Conservation (phyloP, 2,113 vertebrate genomes). For the Trichechus manatus region DNA sequence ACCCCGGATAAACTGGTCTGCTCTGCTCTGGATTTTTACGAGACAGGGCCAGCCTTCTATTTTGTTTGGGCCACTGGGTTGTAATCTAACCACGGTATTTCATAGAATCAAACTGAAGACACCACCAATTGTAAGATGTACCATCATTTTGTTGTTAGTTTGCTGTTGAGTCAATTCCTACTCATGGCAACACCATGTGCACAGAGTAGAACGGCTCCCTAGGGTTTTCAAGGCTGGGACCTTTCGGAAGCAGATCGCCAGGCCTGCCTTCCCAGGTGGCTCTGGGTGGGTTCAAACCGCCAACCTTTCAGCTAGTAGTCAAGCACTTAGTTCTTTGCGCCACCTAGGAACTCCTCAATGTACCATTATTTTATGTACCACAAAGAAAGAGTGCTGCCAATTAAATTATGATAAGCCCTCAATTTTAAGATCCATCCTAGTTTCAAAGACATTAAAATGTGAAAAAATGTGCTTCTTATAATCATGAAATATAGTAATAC, state of each 20-base stretch:
- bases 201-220: background rate
- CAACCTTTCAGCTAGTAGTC: too few relatives aligned
- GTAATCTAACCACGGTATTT: background rate
- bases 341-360: too few relatives aligned
- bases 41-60: background rate
- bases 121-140: background rate
- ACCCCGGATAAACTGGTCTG: background rate
- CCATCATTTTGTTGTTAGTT: background rate
- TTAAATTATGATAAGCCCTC: background rate
- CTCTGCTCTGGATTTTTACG: background rate
- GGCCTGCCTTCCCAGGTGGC: too few relatives aligned
- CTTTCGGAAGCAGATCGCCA: background rate
- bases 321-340: too few relatives aligned
- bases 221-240: background rate
- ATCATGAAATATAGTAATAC: background rate
- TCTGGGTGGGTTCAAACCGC: too few relatives aligned
- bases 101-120: background rate
- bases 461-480: background rate
- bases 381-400: background rate
- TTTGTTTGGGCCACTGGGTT: background rate
- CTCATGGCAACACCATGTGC: background rate
- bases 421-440: background rate
- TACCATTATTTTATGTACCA: background rate
- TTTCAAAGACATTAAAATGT: slow-evolving; percentile 38
- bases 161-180: background rate